Evolutionary conservation across 2,113 vertebrate genomes (phyloP), one percentile per base, ranked within the genome.

Genomic region (Cariama cristata): DNA sequence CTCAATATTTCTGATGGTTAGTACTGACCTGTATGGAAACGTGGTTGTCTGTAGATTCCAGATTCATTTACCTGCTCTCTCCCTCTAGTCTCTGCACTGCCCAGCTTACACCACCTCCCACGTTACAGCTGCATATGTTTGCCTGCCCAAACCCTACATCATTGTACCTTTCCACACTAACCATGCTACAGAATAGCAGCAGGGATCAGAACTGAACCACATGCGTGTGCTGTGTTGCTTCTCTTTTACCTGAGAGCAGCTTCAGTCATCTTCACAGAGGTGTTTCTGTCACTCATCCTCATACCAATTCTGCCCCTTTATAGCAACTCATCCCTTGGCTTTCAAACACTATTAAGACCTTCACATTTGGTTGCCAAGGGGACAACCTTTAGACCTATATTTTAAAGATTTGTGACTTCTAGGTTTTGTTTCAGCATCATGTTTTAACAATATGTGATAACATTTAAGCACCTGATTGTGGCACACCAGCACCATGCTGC

Each of bases 31-130:
- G 27, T 0, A 19, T 33, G 50, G 44, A 44, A 30, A n/a, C 2
- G 1, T 1, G 9, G 33, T 16, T 20, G 0, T 2, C 0, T 20
- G 19, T 3, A 19, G 4, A 12, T n/a, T 35, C n/a, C 86, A 71
- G 27, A 4, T 24, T 40, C 77, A 12, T 15, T 33, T 50, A 20
- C 72, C 84, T 32, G 6, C 72, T 42, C 38, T 40, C 18, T 63
- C 23, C 22, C 17, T 33, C 60, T 22, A 20, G 42, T 42, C 56
- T 64, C 23, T 62, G 33, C 26, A 3, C 45, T 58, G 66, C 38
- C 21, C 24, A 79, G 47, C n/a, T 62, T 2, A 27, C 11, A 5
- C 49, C 58, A 14, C 7, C 35, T 55, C 77, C 45, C 21, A 4
- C 3, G 1, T 30, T 7, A 50, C 47, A 14, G 24, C 26, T 7